Base-by-base conservation (phyloP, 2,113 vertebrate species). In the Fulica atra region DNA sequence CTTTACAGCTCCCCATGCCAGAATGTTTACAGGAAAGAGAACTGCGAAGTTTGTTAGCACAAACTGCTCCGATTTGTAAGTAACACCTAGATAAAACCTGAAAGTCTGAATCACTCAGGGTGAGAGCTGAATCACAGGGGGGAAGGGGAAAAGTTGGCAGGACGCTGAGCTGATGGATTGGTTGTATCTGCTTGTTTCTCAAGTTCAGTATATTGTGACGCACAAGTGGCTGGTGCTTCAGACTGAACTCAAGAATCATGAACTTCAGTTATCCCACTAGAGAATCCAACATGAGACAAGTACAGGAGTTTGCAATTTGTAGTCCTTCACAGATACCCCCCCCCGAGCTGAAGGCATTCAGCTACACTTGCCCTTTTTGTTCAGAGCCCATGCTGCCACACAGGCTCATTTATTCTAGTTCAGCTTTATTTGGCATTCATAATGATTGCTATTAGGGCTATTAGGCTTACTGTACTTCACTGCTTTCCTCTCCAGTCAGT, bases 401-500 rank as follows among this genome's bases (percentile, higher is more conserved):
- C 44, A 86, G 31, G 33, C 50, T 57, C 64, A 54, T 66, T 96
- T 70, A 71, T 95, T 86, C 60, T 84, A 56, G 29, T 86, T 56
- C 31, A 84, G 82, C 88, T 93, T 90, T 93, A 74, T 77, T 79
- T 72, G 86, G 70, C 86, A 92, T 50, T 88, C 93, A 50, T 69
- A 95, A 95, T 51, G 50, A 93, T 64, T 88, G 88, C 82, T 90
- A 57, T 74, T 91, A 96, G 79, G 80, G 88, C 82, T 90, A 56
- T 71, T 91, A 96, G 79, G 76, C 88, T 95, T 40, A 68, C 92
- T 81, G 79, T 33, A 94, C 82, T 69, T 88, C 83, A 38, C 79
- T 64, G 82, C 88, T 89, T 86, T 92, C 93, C 95, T 94, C 93
- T 91, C 92, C 20, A 96, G 90, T 94, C 90, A 94, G 91, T 86